These are phyloP conservation scores for Osmerus eperlanus DNA, from an alignment of 2,113 vertebrate species.

Conservation along the genomic window DNA sequence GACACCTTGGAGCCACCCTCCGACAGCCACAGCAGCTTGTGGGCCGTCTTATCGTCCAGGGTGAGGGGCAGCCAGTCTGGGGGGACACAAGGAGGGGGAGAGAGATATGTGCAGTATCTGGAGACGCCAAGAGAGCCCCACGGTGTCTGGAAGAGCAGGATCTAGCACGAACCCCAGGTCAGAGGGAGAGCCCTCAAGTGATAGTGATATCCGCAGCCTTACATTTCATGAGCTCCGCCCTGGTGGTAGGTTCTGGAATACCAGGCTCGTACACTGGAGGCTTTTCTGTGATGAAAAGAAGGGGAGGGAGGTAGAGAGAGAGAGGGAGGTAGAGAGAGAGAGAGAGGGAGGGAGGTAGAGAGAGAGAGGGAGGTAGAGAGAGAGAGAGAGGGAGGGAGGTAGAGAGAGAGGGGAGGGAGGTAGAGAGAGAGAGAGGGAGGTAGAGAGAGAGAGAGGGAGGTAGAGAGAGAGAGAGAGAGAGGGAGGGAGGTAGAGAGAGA, in stretches of 20 bases:
- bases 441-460: background rate
- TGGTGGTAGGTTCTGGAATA: conserved; percentile 68
- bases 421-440: background rate
- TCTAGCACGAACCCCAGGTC: background rate
- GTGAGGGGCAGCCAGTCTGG: conserved; percentile 67
- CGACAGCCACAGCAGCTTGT: conserved; percentile 75
- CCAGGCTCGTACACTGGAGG: conserved; percentile 65
- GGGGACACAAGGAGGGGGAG: background rate
- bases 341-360: too few species aligned
- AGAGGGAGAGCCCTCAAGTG: background rate
- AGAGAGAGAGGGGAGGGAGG: background rate
- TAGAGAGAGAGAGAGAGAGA: background rate
- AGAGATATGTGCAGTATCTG: background rate
- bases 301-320: background rate
- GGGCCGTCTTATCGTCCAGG: conserved; percentile 72
- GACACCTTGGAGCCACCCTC: conserved; percentile 65
- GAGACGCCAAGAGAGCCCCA: too few species aligned
- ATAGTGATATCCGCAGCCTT: conserved; percentile 10
- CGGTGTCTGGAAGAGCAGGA: background rate
- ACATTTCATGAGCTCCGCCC: conserved; percentile 72
- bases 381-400: background rate
- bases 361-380: background rate
- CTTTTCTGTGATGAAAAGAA: conserved; percentile 45
- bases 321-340: too few species aligned
- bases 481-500: background rate